Evolutionary conservation across 1,140 invertebrate genomes (phyloP), one percentile per base, ranked within the genome.

Genomic region (Psilanteris sp.): DNA sequence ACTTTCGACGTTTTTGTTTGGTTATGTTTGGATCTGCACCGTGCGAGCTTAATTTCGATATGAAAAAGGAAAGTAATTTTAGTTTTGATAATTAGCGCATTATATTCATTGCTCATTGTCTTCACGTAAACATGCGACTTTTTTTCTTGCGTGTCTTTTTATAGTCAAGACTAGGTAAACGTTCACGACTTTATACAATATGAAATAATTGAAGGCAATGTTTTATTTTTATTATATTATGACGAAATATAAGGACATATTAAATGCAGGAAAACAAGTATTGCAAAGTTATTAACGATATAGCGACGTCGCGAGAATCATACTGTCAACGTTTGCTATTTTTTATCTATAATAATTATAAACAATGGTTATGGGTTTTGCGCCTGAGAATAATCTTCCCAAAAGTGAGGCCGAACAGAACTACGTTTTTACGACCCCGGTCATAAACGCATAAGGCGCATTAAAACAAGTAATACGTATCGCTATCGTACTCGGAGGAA

Each of bases 141-240:
- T 59, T 44, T 32, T 5, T 16, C 22, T 26, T 14, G 39, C 10
- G 15, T 36, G 27, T 62, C 41, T 41, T 71, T 50, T 64, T 72
- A 72, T 50, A 64, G 64, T 41, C 52, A 52, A 32, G 41, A 62
- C 57, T 50, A 59, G 50, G 68, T 43, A 73, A 73, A 73, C 64
- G 57, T 64, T 64, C 50, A 73, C 64, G 50, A 57, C 36, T 73
- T 64, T 64, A 41, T 64, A 59, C 52, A 64, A 73, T 52, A 50
- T 57, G 50, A 73, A 73, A 73, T 57, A 64, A 64, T 57, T 41
- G 57, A 39, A 64, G 32, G 64, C 43, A 36, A 27, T 27, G 50
- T 57, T 55, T 50, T 64, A 64, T 72, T 64, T 73, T 73, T 73
- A 64, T 64, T 71, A 62, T 71, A 71, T 62, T 55, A 26, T 71